Base-by-base conservation (phyloP, 2,113 vertebrate genomes). In the Puffinus mauretanicus region DNA sequence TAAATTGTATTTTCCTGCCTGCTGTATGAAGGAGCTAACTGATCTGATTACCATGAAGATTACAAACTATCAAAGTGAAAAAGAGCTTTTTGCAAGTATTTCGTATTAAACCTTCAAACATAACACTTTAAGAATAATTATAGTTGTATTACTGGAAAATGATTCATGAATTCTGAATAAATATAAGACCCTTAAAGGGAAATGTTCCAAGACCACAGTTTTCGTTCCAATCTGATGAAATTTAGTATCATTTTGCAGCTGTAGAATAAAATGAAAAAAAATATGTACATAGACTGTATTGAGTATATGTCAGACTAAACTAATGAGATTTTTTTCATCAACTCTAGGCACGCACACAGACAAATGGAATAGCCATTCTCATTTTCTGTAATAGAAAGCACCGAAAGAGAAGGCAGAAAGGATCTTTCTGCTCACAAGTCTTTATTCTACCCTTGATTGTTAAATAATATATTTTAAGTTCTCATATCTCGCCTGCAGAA, bases 61-160 rank as follows among this genome's bases (percentile, higher is more conserved):
- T 98, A 97, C 97, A 97, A 98, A 98, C 97, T 97, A 97, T 98
- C 98, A 97, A 96, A 98, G 97, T 97, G 96, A 98, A 98, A 98
- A 98, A 97, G 96, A 97, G 97, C 94, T 97, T 96, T 98, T 97
- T 97, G 98, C 96, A 88, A 98, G 96, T 97, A 97, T 98, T 98
- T 98, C 97, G 92, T 97, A 98, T 98, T 97, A 98, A 98, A 98
- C 96, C 96, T 98, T 98, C 98, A 98, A 98, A 98, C 98, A 97
- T 98, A 96, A 94, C 97, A 98, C 97, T 98, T 98, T 98, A 98
- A 98, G 98, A 98, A 98, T 98, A 98, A 98, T 98, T 98, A 98
- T 89, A 97, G 97, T 96, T 94, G 95, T 97, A 97, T 97, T 98
- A 98, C 97, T 97, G 96, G 97, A 98, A 97, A 98, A 96, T 98